Base-by-base conservation (phyloP, 1,140 invertebrate species). In the Mactra quadrangularis region DNA sequence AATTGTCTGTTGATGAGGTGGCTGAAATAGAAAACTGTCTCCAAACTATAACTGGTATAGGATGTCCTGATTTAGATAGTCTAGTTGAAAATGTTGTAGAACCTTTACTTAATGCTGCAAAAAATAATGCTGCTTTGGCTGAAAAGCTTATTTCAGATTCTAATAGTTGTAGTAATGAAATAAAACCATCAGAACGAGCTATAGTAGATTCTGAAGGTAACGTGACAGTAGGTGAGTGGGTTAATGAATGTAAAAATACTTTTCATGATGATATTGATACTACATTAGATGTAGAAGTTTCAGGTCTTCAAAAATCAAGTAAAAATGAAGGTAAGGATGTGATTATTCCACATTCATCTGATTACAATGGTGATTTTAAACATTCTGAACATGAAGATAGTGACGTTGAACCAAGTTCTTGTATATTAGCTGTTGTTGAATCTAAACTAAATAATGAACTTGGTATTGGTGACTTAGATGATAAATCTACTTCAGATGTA, bases 21-120 rank as follows among this genome's bases (percentile, higher is more conserved):
- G 64, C 77, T 59, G 77, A 81, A 33, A 52, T 81, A 15, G 77
- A 81, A 55, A 60, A 45, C 7, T 81, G 66, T 50, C 27, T 81
- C 7, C 77, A 81, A n/a, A 81, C 77, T 22, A 81, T 81, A 35
- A 70, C 77, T 57, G 68, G 35, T 60, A 33, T 47, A 71, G 77
- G 77, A 41, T 70, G 64, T 70, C 50, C 27, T 38, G 77, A 81
- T 57, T 68, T 81, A 70, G 77, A 81, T 35, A 70, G 47, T 33
- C 25, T 81, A 60, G 77, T 81, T 41, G 77, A 81, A 81, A 81
- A 81, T 71, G 77, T 81, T 71, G 77, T 81, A 35, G 77, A 81
- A 60, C 74, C 74, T 25, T 60, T 76, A 38, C 47, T 81, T 22
- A 41, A 47, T 55, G 33, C 68, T 33, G 35, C 77, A 27, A 81